Conservation (phyloP, 2,888 invertebrate species). For the Druceiella hillmani region DNA sequence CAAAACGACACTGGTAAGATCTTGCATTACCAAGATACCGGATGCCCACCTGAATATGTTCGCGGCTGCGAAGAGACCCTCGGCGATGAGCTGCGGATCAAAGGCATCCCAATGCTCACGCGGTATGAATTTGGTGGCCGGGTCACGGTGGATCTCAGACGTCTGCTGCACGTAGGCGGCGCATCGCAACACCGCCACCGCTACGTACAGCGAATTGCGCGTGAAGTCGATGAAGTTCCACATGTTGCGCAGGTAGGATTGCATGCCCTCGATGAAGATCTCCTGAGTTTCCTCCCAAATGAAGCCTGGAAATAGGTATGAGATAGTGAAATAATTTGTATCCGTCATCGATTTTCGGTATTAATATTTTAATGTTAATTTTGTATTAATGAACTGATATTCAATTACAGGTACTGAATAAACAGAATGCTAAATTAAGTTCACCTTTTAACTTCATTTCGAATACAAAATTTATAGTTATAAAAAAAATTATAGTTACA, state of each 20-base stretch:
- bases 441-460: too few relatives aligned
- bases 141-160: conserved; percentile 61
- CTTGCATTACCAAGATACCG: too few relatives aligned
- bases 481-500: too few relatives aligned
- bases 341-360: too few relatives aligned
- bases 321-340: too few relatives aligned
- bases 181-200: conserved; percentile 60
- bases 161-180: conserved; percentile 73
- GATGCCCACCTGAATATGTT: conserved; percentile 74
- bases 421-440: too few relatives aligned
- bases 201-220: conserved; percentile 79
- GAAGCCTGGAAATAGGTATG: conserved; percentile 54
- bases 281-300: conserved; percentile 92
- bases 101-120: conserved; percentile 88
- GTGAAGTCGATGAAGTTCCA: conserved; percentile 98
- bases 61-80: conserved; percentile 90
- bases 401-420: too few relatives aligned
- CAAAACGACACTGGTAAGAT: too few relatives aligned
- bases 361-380: too few relatives aligned
- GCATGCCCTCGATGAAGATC: conserved; percentile 82
- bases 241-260: conserved; percentile 82
- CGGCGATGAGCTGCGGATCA: conserved; percentile 89
- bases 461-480: too few relatives aligned
- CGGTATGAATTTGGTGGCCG: conserved; percentile 66
- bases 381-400: too few relatives aligned